phyloP scores from a whole-genome alignment of 2,797 vertebrate species.

The Parotocinclus haroldoi region DNA sequence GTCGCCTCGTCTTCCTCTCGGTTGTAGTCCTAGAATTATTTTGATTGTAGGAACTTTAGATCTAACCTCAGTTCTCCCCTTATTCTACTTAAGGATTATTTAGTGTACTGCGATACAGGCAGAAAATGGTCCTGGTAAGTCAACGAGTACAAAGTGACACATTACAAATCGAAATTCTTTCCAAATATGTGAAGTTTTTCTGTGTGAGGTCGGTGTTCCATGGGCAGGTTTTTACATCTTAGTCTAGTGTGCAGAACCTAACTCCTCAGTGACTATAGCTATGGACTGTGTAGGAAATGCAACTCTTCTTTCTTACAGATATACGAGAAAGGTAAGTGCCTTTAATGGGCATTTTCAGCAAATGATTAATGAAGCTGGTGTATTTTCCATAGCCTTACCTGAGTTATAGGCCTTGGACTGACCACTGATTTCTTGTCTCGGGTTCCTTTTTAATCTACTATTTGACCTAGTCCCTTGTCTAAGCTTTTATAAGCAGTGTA shows the following conservation, averaged over 20 bases:
- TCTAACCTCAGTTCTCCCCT: conserved; percentile 83
- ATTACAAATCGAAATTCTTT: conserved; percentile 68
- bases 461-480: conserved; percentile 15
- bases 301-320: conserved; percentile 69
- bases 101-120: conserved; percentile 85
- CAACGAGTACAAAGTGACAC: conserved; percentile 79
- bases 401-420: conserved; percentile 22
- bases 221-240: conserved; percentile 51
- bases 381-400: conserved; percentile 70
- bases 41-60: conserved; percentile 84
- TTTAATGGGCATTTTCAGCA: conserved; percentile 29
- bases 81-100: conserved; percentile 94
- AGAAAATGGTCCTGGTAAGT: conserved; percentile 91
- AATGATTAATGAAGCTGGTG: conserved; percentile 59
- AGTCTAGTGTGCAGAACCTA: conserved; percentile 72
- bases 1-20: conserved; percentile 65
- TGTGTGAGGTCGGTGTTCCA: conserved; percentile 82
- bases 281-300: conserved; percentile 66
- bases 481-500: conserved; percentile 5
- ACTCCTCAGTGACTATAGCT: conserved; percentile 77
- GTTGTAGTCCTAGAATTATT: conserved; percentile 58
- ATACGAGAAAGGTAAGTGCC: conserved; percentile 67
- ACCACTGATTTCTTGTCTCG: conserved; percentile 49
- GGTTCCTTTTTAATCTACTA: neutral
- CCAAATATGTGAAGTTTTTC: conserved; percentile 77